Conservation (phyloP, 2,113 vertebrate species). For the Poicephalus gulielmi region DNA sequence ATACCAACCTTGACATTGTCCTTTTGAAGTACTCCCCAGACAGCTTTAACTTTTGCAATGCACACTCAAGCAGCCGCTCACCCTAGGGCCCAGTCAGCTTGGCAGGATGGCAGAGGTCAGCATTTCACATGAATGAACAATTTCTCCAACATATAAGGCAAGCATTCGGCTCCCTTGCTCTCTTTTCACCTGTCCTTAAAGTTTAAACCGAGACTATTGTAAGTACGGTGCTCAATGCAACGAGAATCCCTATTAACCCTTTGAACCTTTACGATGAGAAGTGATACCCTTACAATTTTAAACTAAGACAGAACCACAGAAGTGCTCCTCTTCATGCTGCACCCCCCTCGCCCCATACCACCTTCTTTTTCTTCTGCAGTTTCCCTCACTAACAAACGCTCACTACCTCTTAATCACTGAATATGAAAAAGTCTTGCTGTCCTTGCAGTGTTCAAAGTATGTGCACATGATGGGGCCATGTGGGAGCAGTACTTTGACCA, state of each 20-base stretch:
- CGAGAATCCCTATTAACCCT: constrained; percentile 9
- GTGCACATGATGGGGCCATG: accelerated
- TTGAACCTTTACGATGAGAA: not conserved
- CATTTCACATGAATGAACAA: constrained; percentile 74
- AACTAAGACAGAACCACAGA: not conserved
- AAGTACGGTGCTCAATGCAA: not conserved
- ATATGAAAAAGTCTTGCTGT: not conserved
- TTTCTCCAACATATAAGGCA: constrained; percentile 50
- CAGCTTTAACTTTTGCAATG: constrained; percentile 59
- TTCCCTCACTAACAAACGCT: not conserved
- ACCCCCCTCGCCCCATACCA: accelerated
- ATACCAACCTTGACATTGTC: constrained; percentile 67
- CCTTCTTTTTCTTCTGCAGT: not conserved
- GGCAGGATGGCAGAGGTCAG: constrained; percentile 77
- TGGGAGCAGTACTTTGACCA: not conserved
- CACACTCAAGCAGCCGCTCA: constrained; percentile 26
- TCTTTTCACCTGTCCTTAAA: constrained; percentile 57
- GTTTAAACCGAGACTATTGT: not conserved
- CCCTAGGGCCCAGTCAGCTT: constrained; percentile 45
- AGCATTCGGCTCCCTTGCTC: not conserved
- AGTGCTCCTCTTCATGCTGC: not conserved
- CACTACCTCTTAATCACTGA: too few species aligned
- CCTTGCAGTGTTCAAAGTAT: accelerated
- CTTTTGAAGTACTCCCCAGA: constrained; percentile 71
- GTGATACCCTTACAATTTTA: not conserved